A percentile compares a stretch with the other conserved stretches of the same genome.
Evolutionary conservation across 2,113 vertebrate genomes (phyloP).

Genomic region (Asarcornis scutulata): DNA sequence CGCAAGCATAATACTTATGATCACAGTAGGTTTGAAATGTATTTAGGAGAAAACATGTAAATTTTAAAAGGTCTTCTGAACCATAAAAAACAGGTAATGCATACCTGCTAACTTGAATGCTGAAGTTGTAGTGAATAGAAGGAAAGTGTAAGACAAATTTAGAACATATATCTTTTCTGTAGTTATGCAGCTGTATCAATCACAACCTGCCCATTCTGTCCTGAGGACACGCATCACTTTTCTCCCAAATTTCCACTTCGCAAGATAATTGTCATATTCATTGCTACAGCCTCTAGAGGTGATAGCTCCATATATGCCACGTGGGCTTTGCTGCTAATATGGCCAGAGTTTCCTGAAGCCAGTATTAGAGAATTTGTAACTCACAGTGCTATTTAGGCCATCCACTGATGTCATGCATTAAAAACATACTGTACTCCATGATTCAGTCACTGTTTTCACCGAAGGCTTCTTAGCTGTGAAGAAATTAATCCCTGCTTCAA

Average conservation of each 20-base stretch:
- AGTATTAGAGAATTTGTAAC: background rate
- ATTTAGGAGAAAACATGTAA: background rate
- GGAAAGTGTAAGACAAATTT: background rate
- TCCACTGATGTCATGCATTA: rapidly evolving
- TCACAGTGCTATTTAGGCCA: background rate
- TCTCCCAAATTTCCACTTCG: background rate
- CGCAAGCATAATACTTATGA: background rate
- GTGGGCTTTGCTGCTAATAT: rapidly evolving
- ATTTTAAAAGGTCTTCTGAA: background rate
- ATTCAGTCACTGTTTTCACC: background rate
- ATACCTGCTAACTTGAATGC: rapidly evolving
- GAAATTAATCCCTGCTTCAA: background rate
- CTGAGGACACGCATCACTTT: rapidly evolving
- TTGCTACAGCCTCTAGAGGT: background rate
- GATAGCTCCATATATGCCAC: background rate
- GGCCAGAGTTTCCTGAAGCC: background rate
- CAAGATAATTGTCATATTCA: rapidly evolving
- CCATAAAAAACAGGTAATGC: background rate
- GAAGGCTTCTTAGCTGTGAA: background rate
- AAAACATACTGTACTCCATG: rapidly evolving
- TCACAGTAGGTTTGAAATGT: background rate
- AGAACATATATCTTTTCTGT: background rate
- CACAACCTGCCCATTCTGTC: background rate
- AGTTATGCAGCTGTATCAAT: background rate
- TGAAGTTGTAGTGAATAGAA: background rate